phyloP scores from a whole-genome alignment of 2,888 invertebrate species.

The Hyposoter dolosus region DNA sequence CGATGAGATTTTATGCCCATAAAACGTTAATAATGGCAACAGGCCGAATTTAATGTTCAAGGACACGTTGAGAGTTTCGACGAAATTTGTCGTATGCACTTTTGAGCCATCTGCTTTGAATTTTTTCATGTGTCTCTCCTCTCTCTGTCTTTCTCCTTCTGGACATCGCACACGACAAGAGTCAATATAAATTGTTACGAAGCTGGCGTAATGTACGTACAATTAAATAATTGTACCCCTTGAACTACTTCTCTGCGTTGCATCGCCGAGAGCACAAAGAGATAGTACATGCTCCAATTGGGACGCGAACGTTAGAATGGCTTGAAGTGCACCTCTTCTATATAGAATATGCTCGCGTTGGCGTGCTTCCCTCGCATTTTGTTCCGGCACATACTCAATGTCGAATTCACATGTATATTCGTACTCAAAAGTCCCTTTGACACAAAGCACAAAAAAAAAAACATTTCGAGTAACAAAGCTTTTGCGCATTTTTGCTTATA shows the following conservation, averaged over 20 bases:
- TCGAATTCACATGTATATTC: constrained; percentile 19
- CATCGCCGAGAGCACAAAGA: constrained; percentile 71
- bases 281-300: constrained; percentile 70
- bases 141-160: constrained; percentile 29
- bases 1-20: no score
- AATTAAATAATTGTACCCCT: constrained; percentile 77
- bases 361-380: constrained; percentile 43
- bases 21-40: not conserved
- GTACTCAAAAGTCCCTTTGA: not conserved
- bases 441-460: not conserved
- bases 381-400: constrained; percentile 11
- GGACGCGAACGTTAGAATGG: constrained; percentile 71
- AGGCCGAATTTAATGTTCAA: not conserved
- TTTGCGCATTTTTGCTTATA: not conserved
- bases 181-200: constrained; percentile 71
- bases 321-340: constrained; percentile 69
- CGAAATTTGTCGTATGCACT: constrained; percentile 10
- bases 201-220: constrained; percentile 71
- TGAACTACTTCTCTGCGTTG: constrained; percentile 75
- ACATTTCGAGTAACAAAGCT: not conserved
- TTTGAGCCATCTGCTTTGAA: constrained; percentile 23
- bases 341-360: constrained; percentile 55
- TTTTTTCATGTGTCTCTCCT: not conserved
- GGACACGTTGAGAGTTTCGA: constrained; percentile 12
- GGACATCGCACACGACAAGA: constrained; percentile 44